These are phyloP conservation scores for Hypocryptadius cinnamomeus DNA, from an alignment of 2,113 vertebrate species.

Conservation along the genomic window DNA sequence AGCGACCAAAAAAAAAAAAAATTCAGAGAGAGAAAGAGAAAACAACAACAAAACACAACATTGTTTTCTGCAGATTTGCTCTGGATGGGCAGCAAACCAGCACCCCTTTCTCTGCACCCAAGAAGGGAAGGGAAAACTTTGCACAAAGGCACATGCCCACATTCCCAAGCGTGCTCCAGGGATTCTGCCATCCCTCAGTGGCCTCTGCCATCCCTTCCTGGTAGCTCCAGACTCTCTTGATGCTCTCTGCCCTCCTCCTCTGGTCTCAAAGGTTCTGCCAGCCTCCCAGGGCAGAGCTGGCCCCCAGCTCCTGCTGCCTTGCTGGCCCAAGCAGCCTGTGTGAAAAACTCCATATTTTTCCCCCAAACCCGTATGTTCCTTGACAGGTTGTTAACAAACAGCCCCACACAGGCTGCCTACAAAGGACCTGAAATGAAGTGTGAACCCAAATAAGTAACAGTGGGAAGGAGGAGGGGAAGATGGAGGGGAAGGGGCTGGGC, in stretches of 20 bases:
- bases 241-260: constrained; percentile 44
- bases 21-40: not conserved
- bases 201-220: not conserved
- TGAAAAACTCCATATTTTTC: not conserved
- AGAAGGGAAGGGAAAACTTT: not conserved
- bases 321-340: constrained; percentile 31
- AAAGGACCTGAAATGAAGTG: constrained; percentile 52
- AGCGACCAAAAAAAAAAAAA: not conserved
- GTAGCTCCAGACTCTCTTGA: not conserved
- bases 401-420: constrained; percentile 67
- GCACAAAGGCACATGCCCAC: not conserved
- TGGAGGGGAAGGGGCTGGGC: not conserved
- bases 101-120: not conserved
- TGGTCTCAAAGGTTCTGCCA: not conserved
- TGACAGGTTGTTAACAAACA: constrained; percentile 74
- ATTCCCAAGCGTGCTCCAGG: not conserved
- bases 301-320: not conserved
- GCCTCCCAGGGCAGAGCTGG: constrained; percentile 51
- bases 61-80: constrained; percentile 12
- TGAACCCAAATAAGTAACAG: constrained; percentile 68
- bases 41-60: not conserved
- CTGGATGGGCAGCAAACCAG: not conserved
- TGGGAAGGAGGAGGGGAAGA: not conserved
- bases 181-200: not conserved
- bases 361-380: constrained; percentile 49